A percentile compares a stretch with the other conserved stretches of the same genome.
These are phyloP conservation scores for Odontamblyopus rebecca DNA, from an alignment of 2,797 vertebrate genomes.

Conservation along the genomic window DNA sequence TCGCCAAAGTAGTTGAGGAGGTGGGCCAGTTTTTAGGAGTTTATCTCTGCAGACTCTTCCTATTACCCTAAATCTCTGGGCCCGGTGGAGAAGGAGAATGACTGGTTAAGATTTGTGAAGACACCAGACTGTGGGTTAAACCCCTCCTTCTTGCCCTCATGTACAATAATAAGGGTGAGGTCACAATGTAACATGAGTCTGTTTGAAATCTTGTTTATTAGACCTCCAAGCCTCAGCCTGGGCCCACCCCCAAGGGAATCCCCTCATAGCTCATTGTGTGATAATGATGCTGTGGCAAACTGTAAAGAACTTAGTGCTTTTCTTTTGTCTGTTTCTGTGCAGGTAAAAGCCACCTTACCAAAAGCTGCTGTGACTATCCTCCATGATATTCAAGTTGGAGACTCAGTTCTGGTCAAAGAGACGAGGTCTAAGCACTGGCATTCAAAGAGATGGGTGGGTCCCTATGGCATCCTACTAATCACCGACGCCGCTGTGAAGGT, in stretches of 20 bases:
- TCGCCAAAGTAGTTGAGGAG: background rate
- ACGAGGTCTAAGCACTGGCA: background rate
- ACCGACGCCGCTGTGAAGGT: background rate
- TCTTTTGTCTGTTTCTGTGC: background rate
- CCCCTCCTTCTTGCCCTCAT: background rate
- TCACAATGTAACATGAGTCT: background rate
- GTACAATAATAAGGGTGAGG: background rate
- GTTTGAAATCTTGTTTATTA: background rate
- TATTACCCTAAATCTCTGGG: slow-evolving; percentile 6
- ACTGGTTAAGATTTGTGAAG: background rate
- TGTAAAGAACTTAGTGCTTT: background rate
- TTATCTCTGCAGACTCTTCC: slow-evolving; percentile 4
- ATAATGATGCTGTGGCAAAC: background rate
- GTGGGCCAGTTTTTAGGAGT: background rate
- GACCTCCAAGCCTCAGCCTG: background rate
- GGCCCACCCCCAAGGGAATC: background rate
- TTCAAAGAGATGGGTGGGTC: background rate
- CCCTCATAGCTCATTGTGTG: background rate
- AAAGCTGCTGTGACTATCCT: background rate
- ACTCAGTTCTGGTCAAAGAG: background rate
- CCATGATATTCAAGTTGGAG: background rate
- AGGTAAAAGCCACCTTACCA: background rate
- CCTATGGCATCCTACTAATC: background rate
- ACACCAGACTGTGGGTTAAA: background rate
- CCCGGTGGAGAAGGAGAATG: slow-evolving; percentile 1